A percentile compares a stretch with the other conserved stretches of the same genome.
Conservation (phyloP, 2,888 invertebrate genomes). For the Sphaeridia pumilis region DNA sequence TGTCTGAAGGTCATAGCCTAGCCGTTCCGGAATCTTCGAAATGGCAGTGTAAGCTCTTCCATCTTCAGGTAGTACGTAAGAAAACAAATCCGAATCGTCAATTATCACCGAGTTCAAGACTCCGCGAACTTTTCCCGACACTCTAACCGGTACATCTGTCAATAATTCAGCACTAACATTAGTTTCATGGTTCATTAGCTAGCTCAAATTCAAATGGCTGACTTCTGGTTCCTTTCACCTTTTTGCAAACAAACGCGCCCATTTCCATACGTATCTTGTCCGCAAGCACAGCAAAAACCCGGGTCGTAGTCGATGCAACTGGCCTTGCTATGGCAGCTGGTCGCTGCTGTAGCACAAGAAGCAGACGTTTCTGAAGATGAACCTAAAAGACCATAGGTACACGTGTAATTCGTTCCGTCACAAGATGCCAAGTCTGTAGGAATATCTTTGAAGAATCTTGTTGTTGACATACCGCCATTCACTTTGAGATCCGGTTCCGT, state of each 20-base stretch:
- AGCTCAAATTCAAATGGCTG: neutral
- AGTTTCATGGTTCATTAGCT: neutral
- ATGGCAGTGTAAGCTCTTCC: constrained; percentile 83
- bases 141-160: constrained; percentile 67
- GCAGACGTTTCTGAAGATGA: constrained; percentile 30
- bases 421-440: neutral
- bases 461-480: neutral
- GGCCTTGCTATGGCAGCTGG: constrained; percentile 68
- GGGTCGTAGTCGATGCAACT: constrained; percentile 65
- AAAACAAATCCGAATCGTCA: constrained; percentile 69
- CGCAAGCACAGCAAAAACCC: constrained; percentile 85
- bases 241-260: constrained; percentile 77
- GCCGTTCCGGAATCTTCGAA: constrained; percentile 58
- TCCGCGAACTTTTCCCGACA: constrained; percentile 79
- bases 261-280: constrained; percentile 78
- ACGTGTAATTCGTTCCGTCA: neutral
- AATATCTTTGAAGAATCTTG: neutral
- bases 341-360: constrained; percentile 46
- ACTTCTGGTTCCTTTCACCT: constrained; percentile 41
- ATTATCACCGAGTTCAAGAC: constrained; percentile 63
- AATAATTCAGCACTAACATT: constrained; percentile 18
- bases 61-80: constrained; percentile 78
- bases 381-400: constrained; percentile 15
- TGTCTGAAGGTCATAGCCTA: constrained; percentile 72
- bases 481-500: constrained; percentile 50